Evolutionary conservation across 2,113 vertebrate species (phyloP), one percentile per base, ranked within the genome.

Genomic region (Anhinga rufa): DNA sequence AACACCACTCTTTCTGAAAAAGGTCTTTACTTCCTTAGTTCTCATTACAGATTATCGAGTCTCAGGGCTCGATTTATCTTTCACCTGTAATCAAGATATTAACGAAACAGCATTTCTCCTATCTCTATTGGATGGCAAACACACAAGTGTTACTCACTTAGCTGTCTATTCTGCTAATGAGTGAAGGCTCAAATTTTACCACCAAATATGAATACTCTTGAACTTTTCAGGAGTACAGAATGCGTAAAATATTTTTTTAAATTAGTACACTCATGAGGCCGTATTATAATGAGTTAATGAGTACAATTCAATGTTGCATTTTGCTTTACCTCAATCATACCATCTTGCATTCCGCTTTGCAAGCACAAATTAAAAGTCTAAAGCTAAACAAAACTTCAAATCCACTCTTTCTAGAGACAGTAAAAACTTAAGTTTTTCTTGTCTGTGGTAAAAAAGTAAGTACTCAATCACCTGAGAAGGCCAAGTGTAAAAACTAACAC

Each of bases 1-100:
- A 96, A 95, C 80, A 92, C 34, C 16, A 69, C 38, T 81, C 88
- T 87, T 51, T 85, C 94, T 77, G 96, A 69, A 91, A 86, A 96
- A 96, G 76, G 79, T 72, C 48, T 93, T 92, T 60, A 92, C 36
- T 90, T 86, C 61, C 72, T 95, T 90, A 94, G 36, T n/a, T 88
- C 44, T 84, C 81, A 57, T 87, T 68, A 95, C 87, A 93, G 68
- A 91, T 54, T 88, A 90, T 77, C 49, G 88, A 90, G 81, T 76
- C 77, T 90, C 60, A 88, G 86, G 75, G 58, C n/a, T 76, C 55
- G 52, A 64, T 76, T 71, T 90, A n/a, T 24, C 64, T 74, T 91
- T 85, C 54, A 81, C 54, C 25, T 86, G 49, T 42, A 86, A 82
- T 48, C 48, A 69, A 68, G 7, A 12, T 24, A 82, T 38, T 65